Evolutionary conservation across 2,797 vertebrate species (phyloP), one percentile per base, ranked within the genome.

Genomic region (Crax fasciolata): DNA sequence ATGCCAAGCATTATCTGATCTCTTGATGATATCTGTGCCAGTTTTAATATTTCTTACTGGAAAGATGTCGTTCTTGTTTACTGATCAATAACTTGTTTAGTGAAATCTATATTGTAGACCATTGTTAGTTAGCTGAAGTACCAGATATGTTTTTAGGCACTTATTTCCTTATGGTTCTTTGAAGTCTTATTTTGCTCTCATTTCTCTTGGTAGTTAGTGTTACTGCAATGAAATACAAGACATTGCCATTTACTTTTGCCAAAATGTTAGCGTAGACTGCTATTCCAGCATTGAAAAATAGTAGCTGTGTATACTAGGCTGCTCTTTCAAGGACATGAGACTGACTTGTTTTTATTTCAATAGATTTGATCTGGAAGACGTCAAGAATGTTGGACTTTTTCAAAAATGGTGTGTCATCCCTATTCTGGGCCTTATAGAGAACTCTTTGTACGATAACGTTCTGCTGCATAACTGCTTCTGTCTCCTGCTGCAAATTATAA

Each of bases 321-420:
- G 13, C 51, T 84, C 3, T 67, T 79, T 62, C 78, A 78, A 90
- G 13, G 35, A 52, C 61, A 78, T 38, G 52, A 32, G 82, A 51
- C 49, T 96, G 71, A 58, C 74, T 44, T 75, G 1, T 6, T 44
- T 79, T 67, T 97, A 8, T 95, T 61, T 84, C 71, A 95, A 79
- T 71, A 99, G 99, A 86, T 98, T 99, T 97, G 99, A 99, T 92
- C 97, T 99, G 86, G 99, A 99, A 94, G 99, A 99, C 89, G 98
- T 99, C 98, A 99, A 99, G 97, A 98, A 96, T 67, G 98, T 98
- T 83, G 99, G 98, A 30, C 98, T 99, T 27, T 99, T 99, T 97
- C 98, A 98, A 96, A 99, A 98, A 96, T 99, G 99, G 97, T 99
- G 98, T 73, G 98, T 99, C 94, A 98, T 99, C 92, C 99, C 99